A percentile compares a stretch with the other conserved stretches of the same genome.
phyloP scores from a whole-genome alignment of 2,797 vertebrate genomes.

The Sciurus vulgaris region DNA sequence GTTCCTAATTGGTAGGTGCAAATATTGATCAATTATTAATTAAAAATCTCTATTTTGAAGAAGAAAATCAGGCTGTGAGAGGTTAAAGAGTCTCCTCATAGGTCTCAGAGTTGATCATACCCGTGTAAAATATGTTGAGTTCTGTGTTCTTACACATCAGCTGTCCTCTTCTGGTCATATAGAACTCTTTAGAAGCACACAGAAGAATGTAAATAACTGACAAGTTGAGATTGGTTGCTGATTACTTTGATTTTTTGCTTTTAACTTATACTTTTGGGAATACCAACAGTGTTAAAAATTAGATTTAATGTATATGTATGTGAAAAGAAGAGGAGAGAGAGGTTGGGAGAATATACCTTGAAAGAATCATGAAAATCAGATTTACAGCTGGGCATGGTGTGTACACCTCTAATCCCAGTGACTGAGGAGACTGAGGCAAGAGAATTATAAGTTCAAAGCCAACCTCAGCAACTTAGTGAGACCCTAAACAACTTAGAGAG shows the following conservation, averaged over 20 bases:
- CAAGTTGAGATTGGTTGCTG: neutral
- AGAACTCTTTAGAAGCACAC: neutral
- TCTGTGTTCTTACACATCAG: neutral
- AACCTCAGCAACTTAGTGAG: neutral
- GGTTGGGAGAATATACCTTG: neutral
- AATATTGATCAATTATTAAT: neutral
- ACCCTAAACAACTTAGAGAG: too few relatives aligned
- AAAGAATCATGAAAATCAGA: neutral
- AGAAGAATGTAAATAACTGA: neutral
- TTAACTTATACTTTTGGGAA: constrained; percentile 54
- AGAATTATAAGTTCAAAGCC: neutral
- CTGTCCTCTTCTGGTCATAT: neutral
- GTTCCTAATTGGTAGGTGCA: neutral
- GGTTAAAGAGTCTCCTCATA: neutral
- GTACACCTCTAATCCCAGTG: neutral
- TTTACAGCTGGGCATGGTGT: too few relatives aligned
- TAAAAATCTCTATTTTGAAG: neutral
- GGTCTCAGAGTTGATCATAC: neutral
- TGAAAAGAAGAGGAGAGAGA: neutral
- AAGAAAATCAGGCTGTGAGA: neutral
- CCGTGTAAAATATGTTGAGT: neutral
- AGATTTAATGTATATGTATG: neutral
- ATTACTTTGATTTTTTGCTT: constrained; percentile 1
- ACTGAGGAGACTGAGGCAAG: neutral
- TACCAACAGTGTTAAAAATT: constrained; percentile 13